Evolutionary conservation across 2,888 invertebrate genomes (phyloP), one percentile per base, ranked within the genome.

Genomic region (Himalopsyche anomala): DNA sequence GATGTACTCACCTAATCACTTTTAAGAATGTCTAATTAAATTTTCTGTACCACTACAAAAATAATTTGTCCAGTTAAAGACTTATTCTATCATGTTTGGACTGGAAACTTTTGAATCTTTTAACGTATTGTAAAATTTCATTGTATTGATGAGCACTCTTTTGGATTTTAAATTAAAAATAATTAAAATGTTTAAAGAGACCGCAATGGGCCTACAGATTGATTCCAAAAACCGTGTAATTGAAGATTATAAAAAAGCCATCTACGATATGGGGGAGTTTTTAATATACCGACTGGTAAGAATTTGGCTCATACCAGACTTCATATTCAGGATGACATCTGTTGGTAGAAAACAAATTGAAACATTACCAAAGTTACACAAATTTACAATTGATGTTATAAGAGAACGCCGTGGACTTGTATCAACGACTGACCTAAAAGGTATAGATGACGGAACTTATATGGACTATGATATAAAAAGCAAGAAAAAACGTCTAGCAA

Each of bases 171-270:
- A 28, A 28, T 28, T 28, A 28, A 28, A 28, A 28, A 1, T 0
- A 28, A 81, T 28, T n/a, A n/a, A 81, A 85, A 80, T 89, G 91
- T 55, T 87, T 91, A 87, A 90, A 95, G 96, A 96, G 91, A 95
- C 95, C 36, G 95, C 96, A 17, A 96, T 96, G 96, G 96, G 96
- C 0, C 93, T 93, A 17, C 92, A 93, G 74, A 91, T 96, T 0
- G 92, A 95, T 89, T 95, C 62, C 4, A 62, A 62, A n/a, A 62
- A 28, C 28, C 5, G 19, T 28, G 28, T 95, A 86, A 94, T 62
- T 19, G 11, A 94, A 0, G 93, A 94, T 51, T 96, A 96, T 90
- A 95, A 95, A 1, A 90, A 91, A 87, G 94, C 94, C 17, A 94
- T 96, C 12, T 94, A 94, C 83, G 90, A 91, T 3, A 89, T 94